Evolutionary conservation across 1,140 invertebrate genomes (phyloP), one percentile per base, ranked within the genome.

Genomic region (Battus philenor): DNA sequence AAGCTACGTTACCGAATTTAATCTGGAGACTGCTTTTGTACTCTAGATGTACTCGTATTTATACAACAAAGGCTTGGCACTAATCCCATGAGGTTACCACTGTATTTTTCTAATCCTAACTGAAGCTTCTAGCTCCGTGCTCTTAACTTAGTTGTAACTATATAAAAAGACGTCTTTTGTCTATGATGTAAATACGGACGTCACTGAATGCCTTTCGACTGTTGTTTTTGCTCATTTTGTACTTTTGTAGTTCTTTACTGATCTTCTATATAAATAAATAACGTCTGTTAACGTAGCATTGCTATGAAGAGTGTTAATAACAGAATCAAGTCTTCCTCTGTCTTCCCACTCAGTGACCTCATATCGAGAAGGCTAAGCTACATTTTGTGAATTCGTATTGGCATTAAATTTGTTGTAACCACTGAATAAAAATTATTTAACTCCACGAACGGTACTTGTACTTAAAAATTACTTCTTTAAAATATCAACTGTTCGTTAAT

Each of bases 11-110:
- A 82, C 76, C 80, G 80, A 82, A 79, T 81, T 82, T 82, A 85
- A 71, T 82, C 79, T 83, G 77, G 78, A 83, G 77, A 85, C 77
- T 83, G 80, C 75, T 86, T 82, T 84, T 82, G 78, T 85, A 85
- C 77, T 81, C 77, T 80, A 80, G 68, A 75, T 67, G 58, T 83
- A 80, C 66, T 72, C 63, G 62, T 77, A 75, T 74, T 73, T 85
- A 79, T 78, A 70, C 54, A 64, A 63, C 62, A 69, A 72, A 72
- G 53, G 77, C 77, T 85, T 72, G 71, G 77, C 77, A 73, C 71
- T 71, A 56, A 66, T 65, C 62, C 59, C 61, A 68, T 67, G 62
- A 74, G 69, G 74, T 73, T 80, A 82, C 69, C 68, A 64, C 65
- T 74, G 76, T 81, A 82, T 82, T 82, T 85, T 85, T 84, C 70